Evolutionary conservation across 2,888 invertebrate genomes (phyloP).

Genomic region (Conchocele bisecta): DNA sequence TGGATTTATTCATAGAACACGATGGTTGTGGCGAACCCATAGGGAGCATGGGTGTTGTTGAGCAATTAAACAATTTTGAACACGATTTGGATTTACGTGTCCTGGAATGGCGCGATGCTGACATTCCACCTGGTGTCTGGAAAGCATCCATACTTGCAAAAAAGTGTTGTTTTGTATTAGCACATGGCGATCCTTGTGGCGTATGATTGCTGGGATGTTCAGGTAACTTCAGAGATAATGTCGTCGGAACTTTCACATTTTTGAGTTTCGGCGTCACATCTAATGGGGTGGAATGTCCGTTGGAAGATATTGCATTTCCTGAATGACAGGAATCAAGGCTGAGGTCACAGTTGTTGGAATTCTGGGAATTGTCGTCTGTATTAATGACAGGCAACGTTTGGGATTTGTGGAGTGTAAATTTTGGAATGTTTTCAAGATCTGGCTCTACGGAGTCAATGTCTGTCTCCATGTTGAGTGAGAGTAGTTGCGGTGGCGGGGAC

Average conservation of each 20-base stretch:
- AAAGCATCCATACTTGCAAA: not conserved
- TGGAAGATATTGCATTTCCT: too few relatives aligned
- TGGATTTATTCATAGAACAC: not conserved
- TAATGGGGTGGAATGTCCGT: constrained; percentile 8
- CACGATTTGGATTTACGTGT: not conserved
- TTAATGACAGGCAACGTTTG: not conserved
- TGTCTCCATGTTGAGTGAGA: constrained; percentile 57
- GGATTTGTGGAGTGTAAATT: not conserved
- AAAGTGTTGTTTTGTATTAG: constrained; percentile 41
- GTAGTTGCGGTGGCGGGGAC: constrained; percentile 23
- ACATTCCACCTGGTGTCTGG: not conserved
- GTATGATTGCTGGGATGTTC: constrained; percentile 9
- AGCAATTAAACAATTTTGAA: not conserved
- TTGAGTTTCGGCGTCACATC: not conserved
- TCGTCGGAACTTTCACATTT: constrained; percentile 4
- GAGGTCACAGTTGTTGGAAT: not conserved
- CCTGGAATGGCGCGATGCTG: not conserved
- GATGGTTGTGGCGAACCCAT: too few relatives aligned
- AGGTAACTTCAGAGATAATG: constrained; percentile 3
- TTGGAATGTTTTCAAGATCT: constrained; percentile 34
- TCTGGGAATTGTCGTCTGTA: not conserved
- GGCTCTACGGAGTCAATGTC: constrained; percentile 55
- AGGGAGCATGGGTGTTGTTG: not conserved
- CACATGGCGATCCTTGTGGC: constrained; percentile 50
- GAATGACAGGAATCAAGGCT: too few relatives aligned